A percentile compares a stretch with the other conserved stretches of the same genome.
These are phyloP conservation scores for Bombus difficillimus DNA, from an alignment of 1,140 invertebrate species.

Conservation along the genomic window DNA sequence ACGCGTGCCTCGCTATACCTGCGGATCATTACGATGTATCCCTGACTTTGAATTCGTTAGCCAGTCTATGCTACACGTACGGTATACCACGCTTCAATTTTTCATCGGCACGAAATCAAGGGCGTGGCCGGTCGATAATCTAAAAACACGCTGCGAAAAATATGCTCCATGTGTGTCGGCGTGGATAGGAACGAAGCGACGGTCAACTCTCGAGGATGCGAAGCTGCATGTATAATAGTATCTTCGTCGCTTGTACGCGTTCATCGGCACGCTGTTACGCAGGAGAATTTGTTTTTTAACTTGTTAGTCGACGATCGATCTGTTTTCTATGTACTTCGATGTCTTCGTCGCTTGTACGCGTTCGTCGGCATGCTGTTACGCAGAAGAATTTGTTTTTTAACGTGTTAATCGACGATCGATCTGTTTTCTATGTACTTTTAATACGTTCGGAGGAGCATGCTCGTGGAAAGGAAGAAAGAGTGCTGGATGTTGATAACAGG, in stretches of 20 bases:
- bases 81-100: constrained; percentile 64
- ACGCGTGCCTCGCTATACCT: not conserved
- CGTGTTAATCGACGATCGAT: not conserved
- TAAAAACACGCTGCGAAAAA: constrained; percentile 53
- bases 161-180: not conserved
- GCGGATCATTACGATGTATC: constrained; percentile 31
- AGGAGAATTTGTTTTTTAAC: not conserved
- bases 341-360: not conserved
- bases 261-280: too few relatives aligned
- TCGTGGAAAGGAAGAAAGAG: not conserved
- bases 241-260: too few relatives aligned
- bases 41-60: constrained; percentile 65
- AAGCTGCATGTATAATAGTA: too few relatives aligned
- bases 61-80: constrained; percentile 22
- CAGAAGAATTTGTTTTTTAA: not conserved
- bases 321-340: not conserved
- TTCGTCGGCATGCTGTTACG: too few relatives aligned
- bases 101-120: constrained; percentile 70
- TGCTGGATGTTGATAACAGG: not conserved
- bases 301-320: not conserved
- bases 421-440: not conserved
- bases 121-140: constrained; percentile 67
- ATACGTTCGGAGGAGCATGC: too few relatives aligned
- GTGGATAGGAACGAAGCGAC: too few relatives aligned
- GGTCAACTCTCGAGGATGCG: not conserved